Percentiles rank a stretch among this genome's conserved stretches.
These are phyloP conservation scores for Eilema griseolum DNA, from an alignment of 2,888 invertebrate species.

Conservation along the genomic window DNA sequence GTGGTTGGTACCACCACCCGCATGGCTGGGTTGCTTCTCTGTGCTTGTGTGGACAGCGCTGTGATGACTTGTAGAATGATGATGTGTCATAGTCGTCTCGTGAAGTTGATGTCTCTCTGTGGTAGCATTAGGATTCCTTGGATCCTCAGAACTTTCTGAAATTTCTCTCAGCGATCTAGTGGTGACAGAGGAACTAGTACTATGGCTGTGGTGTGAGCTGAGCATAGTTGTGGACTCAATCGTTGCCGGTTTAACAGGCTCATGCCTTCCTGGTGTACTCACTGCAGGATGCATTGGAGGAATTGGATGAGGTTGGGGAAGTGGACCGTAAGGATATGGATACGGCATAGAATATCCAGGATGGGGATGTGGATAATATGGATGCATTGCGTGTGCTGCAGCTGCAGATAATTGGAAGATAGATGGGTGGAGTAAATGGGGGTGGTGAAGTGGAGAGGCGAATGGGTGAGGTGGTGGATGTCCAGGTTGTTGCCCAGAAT, in stretches of 20 bases:
- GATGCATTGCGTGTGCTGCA: slow-evolving; percentile 89
- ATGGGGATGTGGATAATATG: slow-evolving; percentile 90
- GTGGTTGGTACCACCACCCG: slow-evolving; percentile 84
- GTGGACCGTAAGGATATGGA: slow-evolving; percentile 91
- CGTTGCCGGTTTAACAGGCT: slow-evolving; percentile 82
- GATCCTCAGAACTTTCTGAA: slow-evolving; percentile 83
- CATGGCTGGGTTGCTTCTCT: slow-evolving; percentile 87
- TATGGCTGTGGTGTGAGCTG: slow-evolving; percentile 91
- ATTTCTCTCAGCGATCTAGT: slow-evolving; percentile 89
- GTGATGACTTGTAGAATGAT: slow-evolving; percentile 89
- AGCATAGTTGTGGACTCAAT: slow-evolving; percentile 90
- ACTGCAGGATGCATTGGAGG: slow-evolving; percentile 88
- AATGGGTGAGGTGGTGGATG: slow-evolving; percentile 90
- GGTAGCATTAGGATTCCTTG: slow-evolving; percentile 79
- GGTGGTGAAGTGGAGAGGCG: slow-evolving; percentile 90
- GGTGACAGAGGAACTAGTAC: slow-evolving; percentile 90
- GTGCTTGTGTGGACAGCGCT: slow-evolving; percentile 89
- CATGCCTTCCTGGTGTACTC: slow-evolving; percentile 80
- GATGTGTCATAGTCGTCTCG: slow-evolving; percentile 89
- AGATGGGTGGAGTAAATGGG: slow-evolving; percentile 89
- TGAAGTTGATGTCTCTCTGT: slow-evolving; percentile 88
- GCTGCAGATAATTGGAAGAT: slow-evolving; percentile 88
- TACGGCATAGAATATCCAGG: slow-evolving; percentile 90
- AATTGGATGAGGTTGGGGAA: slow-evolving; percentile 91
- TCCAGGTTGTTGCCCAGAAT: slow-evolving; percentile 91